Base-by-base conservation (phyloP, 2,113 vertebrate species). In the Physeter macrocephalus region DNA sequence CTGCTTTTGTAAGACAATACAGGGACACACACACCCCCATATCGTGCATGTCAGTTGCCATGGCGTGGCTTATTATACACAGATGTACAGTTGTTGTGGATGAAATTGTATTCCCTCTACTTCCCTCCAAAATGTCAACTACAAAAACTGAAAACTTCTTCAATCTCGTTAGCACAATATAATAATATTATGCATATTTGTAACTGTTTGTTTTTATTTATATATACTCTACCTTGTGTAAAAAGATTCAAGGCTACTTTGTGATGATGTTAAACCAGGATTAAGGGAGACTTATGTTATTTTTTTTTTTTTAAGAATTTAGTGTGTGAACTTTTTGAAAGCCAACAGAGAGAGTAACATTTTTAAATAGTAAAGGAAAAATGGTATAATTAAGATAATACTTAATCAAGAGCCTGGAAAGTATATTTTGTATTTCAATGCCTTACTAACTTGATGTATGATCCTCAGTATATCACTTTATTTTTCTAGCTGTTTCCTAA, bases 181-280 rank as follows among this genome's bases (percentile, higher is more conserved):
- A 36, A 29, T 54, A 57, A 82, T 83, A 74, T 52, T 84, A 61
- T 66, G 8, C 46, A 41, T 67, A 4, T 54, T n/a, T 85, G 18
- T 92, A 74, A 74, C 52, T 95, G 34, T 54, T 90, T 72, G 39
- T 71, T 84, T 90, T 86, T 87, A 31, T 95, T 83, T 93, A n/a
- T 86, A 74, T 77, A 36, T 88, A 39, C 17, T 86, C 29, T 92
- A 27, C 17, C 25, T 88, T 64, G 23, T 41, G 29, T 18, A 46
- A 93, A 74, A 87, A 69, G 25, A 72, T 95, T 77, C 21, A 52
- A n/a, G 69, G 29, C 67, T 90, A 74, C 36, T 61, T 86, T 71
- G 49, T 92, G 82, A 61, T 71, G 23, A 59, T n/a, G 25, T 80
- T 80, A 91, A 90, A 57, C 36, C 43, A 88, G 25, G 29, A 41